These are phyloP conservation scores for Mastomys natalensis DNA, from an alignment of 2,113 vertebrate genomes.

Conservation along the genomic window DNA sequence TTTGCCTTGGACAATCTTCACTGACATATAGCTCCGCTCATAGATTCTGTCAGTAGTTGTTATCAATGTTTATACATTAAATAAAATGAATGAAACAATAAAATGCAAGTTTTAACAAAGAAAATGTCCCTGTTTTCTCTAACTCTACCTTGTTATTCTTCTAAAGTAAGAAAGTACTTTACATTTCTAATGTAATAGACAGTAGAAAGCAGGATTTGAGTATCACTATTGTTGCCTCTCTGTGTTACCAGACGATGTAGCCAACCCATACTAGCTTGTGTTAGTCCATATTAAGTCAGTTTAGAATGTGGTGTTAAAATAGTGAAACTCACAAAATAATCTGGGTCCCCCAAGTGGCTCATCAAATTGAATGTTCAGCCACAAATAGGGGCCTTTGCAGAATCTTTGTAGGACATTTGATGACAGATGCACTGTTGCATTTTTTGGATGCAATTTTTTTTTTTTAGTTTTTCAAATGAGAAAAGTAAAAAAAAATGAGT, in stretches of 20 bases:
- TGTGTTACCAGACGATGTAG: background rate
- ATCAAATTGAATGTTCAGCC: background rate
- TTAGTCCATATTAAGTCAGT: background rate
- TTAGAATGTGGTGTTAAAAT: background rate
- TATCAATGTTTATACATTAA: background rate
- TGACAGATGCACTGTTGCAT: background rate
- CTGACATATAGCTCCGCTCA: background rate
- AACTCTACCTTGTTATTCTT: background rate
- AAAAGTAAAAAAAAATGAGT: background rate
- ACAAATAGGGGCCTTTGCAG: background rate
- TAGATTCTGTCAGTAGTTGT: background rate
- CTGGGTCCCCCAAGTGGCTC: background rate
- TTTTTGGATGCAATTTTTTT: background rate
- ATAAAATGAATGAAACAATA: background rate
- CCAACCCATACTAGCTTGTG: background rate
- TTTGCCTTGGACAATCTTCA: background rate
- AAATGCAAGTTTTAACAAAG: constrained; percentile 12
- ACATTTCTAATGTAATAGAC: background rate
- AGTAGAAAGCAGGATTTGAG: background rate
- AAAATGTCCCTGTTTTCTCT: background rate
- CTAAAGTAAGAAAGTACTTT: background rate
- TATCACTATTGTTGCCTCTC: background rate
- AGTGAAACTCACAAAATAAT: background rate
- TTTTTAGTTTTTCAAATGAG: constrained; percentile 19
- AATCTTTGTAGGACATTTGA: background rate